Base-by-base conservation (phyloP, 2,113 vertebrate species). In the Tupaia tana region DNA sequence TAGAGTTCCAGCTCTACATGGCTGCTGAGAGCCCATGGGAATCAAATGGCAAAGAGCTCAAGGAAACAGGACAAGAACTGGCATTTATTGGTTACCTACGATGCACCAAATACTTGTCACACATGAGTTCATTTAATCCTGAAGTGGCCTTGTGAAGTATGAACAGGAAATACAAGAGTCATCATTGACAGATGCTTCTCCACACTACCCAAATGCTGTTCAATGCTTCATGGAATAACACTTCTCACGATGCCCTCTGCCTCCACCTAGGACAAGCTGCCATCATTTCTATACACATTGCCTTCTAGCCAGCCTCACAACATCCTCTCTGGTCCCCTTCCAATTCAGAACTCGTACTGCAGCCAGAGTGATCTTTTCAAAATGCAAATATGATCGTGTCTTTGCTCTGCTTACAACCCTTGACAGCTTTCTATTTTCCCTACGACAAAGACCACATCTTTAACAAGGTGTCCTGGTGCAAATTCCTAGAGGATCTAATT, bases 21-120 rank as follows among this genome's bases (percentile, higher is more conserved):
- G n/a, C 77, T 78, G 6, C 43, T 58, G 74, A 69, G 10, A 22
- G 25, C 18, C 24, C 3, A 7, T 6, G 81, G 73, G 64, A 80
- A 80, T 89, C 22, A 79, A 75, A 58, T 43, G 64, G 70, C 86
- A 86, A 70, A 19, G 8, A 83, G 6, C 56, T 81, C 34, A 71
- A 7, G 81, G 43, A 61, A 64, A 89, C n/a, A 24, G 25, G 66
- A 31, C 0, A 4, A 59, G 73, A 34, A 63, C 43, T 71, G 73
- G 70, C 18, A 61, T 96, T 97, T 97, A 97, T 86, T 85, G 95
- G 22, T 67, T 71, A 63, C 91, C 95, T 58, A 1, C 0, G 0
- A 14, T 54, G 16, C 52, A 63, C 93, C 95, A 92, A 96, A 93
- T 16, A 1, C 96, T 94, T 83, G 93, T 92, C 97, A 96, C 93